These are phyloP conservation scores for Procavia capensis DNA, from an alignment of 2,113 vertebrate species.

Conservation along the genomic window DNA sequence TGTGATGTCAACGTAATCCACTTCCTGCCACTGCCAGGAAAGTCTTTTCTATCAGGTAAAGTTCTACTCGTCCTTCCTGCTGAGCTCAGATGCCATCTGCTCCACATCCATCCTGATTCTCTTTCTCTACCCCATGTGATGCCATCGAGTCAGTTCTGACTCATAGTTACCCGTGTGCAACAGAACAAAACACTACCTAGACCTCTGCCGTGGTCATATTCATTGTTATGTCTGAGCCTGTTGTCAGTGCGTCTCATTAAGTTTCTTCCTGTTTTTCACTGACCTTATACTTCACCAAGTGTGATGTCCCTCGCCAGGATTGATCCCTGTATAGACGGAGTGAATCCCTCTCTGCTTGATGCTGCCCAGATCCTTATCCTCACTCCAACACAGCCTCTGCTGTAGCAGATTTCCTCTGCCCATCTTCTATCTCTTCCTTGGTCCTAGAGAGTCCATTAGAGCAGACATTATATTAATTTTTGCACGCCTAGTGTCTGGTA, in stretches of 20 bases:
- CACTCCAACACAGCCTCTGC: background rate
- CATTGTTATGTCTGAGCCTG: too few species aligned
- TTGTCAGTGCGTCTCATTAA: too few species aligned
- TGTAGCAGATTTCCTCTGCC: background rate
- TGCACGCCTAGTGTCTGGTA: background rate
- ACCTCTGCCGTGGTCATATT: too few species aligned
- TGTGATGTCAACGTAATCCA: background rate
- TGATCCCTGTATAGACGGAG: rapidly evolving
- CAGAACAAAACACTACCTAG: too few species aligned
- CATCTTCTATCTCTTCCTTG: background rate
- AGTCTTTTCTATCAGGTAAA: background rate
- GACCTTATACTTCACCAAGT: too few species aligned
- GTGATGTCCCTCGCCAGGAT: too few species aligned
- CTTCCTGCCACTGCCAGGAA: background rate
- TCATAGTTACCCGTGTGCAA: too few species aligned
- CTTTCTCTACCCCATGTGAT: background rate
- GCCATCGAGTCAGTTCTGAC: too few species aligned
- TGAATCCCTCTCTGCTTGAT: background rate
- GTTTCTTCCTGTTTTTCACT: too few species aligned
- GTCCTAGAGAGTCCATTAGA: background rate
- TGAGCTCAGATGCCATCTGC: background rate
- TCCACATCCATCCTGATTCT: background rate
- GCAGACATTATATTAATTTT: background rate
- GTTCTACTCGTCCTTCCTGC: background rate
- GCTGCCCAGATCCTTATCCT: too few species aligned